Base-by-base conservation (phyloP, 1,140 invertebrate species). In the Zophobas morio region DNA sequence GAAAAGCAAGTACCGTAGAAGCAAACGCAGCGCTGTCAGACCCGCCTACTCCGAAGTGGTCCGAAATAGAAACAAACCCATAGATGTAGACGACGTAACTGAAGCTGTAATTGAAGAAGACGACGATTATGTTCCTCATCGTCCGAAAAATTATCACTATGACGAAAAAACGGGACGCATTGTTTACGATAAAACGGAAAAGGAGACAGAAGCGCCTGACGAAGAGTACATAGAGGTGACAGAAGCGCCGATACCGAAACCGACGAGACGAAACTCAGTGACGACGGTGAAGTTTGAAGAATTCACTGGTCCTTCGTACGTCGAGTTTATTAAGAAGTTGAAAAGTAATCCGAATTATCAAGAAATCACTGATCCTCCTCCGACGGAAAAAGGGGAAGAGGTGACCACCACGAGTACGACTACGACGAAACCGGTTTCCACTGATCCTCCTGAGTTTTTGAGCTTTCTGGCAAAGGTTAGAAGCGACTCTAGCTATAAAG, bases 101-200 rank as follows among this genome's bases (percentile, higher is more conserved):
- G 75, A 76, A 80, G 70, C 40, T 51, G 53, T 33, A 32, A 51
- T 75, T 76, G 83, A 84, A 40, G 82, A 84, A 36, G 79, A 81
- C 39, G 85, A 86, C 54, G 85, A 86, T 63, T 85, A 86, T 53
- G 80, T 84, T 20, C 85, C 85, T 20, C 84, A 84, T 63, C 75
- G 85, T 66, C 81, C 80, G 1, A 84, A 77, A 66, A 84, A 83
- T 78, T 86, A 82, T 77, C 83, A 85, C 70, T 86, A 85, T 54
- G 85, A 86, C 56, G 83, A 83, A 34, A 83, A 84, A 78, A 82
- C 80, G 20, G 79, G 80, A 1, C 80, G 80, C 70, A 85, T 86
- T 40, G 70, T 86, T 56, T 86, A 86, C 76, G 78, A 83, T 70
- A 82, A 80, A 54, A 20, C 6, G 4, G 20, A 72, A 39, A 63